These are phyloP conservation scores for Polypterus bichir DNA, from an alignment of 2,113 vertebrate genomes.

Conservation along the genomic window DNA sequence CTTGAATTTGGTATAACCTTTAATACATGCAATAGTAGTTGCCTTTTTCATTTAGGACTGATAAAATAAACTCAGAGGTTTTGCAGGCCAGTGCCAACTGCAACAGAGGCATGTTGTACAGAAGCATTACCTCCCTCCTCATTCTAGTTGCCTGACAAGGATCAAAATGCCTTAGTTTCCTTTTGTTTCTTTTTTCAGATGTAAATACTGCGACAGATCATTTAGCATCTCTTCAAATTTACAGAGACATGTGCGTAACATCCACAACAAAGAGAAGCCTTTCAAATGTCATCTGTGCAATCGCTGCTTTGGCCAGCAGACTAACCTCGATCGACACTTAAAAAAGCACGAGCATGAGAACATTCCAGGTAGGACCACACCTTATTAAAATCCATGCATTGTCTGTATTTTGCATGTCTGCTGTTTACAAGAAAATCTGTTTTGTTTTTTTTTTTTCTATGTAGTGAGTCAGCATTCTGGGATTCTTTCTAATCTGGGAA, in stretches of 20 bases:
- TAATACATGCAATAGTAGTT: no score
- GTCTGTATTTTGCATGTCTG: not conserved
- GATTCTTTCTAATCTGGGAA: conserved; percentile 57
- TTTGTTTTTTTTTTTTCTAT: conserved; percentile 19
- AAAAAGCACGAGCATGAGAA: conserved; percentile 97
- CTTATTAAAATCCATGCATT: not conserved
- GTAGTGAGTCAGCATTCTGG: conserved; percentile 93
- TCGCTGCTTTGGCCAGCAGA: conserved; percentile 97
- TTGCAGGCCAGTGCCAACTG: no score
- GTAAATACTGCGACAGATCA: conserved; percentile 98
- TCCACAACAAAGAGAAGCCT: conserved; percentile 98
- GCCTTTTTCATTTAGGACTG: no score
- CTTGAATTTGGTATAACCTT: no score
- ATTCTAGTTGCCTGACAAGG: no score
- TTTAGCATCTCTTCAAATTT: conserved; percentile 99
- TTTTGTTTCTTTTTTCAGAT: conserved; percentile 56
- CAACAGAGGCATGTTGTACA: no score
- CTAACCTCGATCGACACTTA: conserved; percentile 92
- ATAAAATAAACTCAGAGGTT: no score
- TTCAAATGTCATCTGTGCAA: conserved; percentile 98
- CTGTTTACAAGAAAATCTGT: conserved; percentile 8
- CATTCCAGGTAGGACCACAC: conserved; percentile 58
- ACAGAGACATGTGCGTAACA: conserved; percentile 95
- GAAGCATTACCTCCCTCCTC: no score
- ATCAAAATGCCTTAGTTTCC: conserved; percentile 2